A percentile compares a stretch with the other conserved stretches of the same genome.
Evolutionary conservation across 1,140 invertebrate species (phyloP).

Genomic region (Danaus plexippus): DNA sequence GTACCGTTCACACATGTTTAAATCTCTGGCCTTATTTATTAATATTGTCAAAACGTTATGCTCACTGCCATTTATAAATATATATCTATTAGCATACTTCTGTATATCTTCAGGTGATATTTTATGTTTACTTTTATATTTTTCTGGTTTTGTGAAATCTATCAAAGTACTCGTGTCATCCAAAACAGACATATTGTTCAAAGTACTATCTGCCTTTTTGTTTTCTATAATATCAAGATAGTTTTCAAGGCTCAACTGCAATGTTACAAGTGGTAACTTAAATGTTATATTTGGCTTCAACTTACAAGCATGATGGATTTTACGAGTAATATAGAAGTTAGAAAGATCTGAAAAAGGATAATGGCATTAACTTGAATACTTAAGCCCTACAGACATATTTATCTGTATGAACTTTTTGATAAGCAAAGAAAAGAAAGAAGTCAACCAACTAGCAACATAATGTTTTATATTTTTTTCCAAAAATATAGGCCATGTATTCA

Average conservation of each 20-base stretch:
- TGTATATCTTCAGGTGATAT: constrained; percentile 36
- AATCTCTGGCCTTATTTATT: constrained; percentile 43
- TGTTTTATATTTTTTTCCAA: constrained; percentile 30
- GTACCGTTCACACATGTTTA: constrained; percentile 41
- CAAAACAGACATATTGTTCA: constrained; percentile 2
- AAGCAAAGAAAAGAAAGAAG: background rate
- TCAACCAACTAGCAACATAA: constrained; percentile 37
- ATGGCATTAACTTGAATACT: background rate
- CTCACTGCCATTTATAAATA: constrained; percentile 26
- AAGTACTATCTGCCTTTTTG: background rate
- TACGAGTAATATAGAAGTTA: constrained; percentile 27
- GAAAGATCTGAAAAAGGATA: constrained; percentile 31
- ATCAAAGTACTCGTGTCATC: constrained; percentile 31
- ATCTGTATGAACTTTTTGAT: constrained; percentile 3
- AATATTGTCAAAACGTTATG: constrained; percentile 43
- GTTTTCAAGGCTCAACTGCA: constrained; percentile 18
- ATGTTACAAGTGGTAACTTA: constrained; percentile 24
- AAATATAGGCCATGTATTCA: constrained; percentile 42
- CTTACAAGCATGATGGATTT: constrained; percentile 33
- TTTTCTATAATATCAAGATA: constrained; percentile 7
- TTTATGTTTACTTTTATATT: constrained; percentile 21
- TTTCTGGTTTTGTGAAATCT: constrained; percentile 8
- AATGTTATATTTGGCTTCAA: constrained; percentile 32
- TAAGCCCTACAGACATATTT: background rate
- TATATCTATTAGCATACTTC: constrained; percentile 36